A percentile compares a stretch with the other conserved stretches of the same genome.
These are phyloP conservation scores for Drosophila arawakana DNA, from an alignment of 1,140 invertebrate species.

Conservation along the genomic window DNA sequence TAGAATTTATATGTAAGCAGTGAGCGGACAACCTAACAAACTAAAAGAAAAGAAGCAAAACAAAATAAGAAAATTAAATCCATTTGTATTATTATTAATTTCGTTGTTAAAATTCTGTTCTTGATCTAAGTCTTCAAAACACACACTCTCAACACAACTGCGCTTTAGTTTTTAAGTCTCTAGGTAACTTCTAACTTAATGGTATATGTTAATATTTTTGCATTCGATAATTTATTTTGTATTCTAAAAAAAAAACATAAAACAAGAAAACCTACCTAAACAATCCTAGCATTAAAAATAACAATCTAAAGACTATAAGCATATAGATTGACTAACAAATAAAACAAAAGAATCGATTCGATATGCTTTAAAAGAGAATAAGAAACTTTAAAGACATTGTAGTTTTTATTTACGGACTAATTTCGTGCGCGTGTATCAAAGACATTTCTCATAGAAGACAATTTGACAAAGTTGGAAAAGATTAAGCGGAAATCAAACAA, in stretches of 20 bases:
- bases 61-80: background rate
- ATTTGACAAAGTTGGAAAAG: slow-evolving; percentile 67
- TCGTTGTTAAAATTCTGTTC: slow-evolving; percentile 51
- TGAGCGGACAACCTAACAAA: slow-evolving; percentile 31
- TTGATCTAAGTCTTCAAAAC: slow-evolving; percentile 48
- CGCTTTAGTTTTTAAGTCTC: slow-evolving; percentile 42
- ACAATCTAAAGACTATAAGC: slow-evolving; percentile 74
- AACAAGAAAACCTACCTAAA: slow-evolving; percentile 20
- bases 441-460: slow-evolving; percentile 32
- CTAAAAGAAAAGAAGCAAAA: background rate
- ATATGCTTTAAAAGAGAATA: slow-evolving; percentile 66
- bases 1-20: slow-evolving; percentile 37
- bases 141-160: slow-evolving; percentile 33
- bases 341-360: slow-evolving; percentile 60
- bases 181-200: slow-evolving; percentile 43
- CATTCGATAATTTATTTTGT: slow-evolving; percentile 79
- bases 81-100: slow-evolving; percentile 47
- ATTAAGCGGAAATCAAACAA: slow-evolving; percentile 69
- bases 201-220: slow-evolving; percentile 63
- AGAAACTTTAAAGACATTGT: slow-evolving; percentile 69
- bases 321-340: slow-evolving; percentile 72
- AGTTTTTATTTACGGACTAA: slow-evolving; percentile 76
- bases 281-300: slow-evolving; percentile 48
- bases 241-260: slow-evolving; percentile 43
- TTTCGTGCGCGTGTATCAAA: slow-evolving; percentile 64